Evolutionary conservation across 2,797 vertebrate genomes (phyloP).

Genomic region (Euphonia xanthogaster): DNA sequence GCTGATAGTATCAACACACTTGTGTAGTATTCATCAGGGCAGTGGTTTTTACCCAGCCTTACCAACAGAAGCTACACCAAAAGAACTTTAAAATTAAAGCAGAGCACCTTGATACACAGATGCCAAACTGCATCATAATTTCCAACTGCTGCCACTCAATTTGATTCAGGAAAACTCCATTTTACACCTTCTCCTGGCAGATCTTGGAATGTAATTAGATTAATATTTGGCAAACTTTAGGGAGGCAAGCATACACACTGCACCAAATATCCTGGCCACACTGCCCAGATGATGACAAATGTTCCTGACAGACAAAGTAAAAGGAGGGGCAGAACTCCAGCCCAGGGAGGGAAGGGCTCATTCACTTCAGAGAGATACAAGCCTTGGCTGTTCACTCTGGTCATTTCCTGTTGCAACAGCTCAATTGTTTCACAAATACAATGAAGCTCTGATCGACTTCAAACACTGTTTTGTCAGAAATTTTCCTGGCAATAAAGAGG

Average conservation of each 20-base stretch:
- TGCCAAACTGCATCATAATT: not conserved
- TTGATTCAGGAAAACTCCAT: not conserved
- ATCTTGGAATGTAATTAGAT: not conserved
- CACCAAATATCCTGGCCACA: not conserved
- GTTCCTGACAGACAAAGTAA: rapidly evolving
- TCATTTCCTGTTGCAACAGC: constrained; percentile 37
- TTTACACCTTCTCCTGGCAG: not conserved
- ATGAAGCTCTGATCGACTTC: constrained; percentile 53
- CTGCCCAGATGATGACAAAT: rapidly evolving
- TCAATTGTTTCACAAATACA: constrained; percentile 54
- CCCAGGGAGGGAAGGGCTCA: not conserved
- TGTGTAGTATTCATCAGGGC: not conserved
- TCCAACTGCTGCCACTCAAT: not conserved
- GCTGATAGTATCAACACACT: not conserved
- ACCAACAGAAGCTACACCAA: not conserved
- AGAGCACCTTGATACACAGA: not conserved
- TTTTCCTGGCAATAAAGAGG: constrained; percentile 18
- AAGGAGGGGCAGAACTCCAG: not conserved
- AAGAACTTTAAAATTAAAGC: not conserved
- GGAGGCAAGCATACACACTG: not conserved
- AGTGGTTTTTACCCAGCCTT: not conserved
- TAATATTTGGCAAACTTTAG: not conserved
- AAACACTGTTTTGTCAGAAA: constrained; percentile 18
- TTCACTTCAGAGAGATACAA: not conserved
- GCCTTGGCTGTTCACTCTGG: constrained; percentile 5